phyloP scores from a whole-genome alignment of 2,797 vertebrate species.

The Odontamblyopus lacepedii region DNA sequence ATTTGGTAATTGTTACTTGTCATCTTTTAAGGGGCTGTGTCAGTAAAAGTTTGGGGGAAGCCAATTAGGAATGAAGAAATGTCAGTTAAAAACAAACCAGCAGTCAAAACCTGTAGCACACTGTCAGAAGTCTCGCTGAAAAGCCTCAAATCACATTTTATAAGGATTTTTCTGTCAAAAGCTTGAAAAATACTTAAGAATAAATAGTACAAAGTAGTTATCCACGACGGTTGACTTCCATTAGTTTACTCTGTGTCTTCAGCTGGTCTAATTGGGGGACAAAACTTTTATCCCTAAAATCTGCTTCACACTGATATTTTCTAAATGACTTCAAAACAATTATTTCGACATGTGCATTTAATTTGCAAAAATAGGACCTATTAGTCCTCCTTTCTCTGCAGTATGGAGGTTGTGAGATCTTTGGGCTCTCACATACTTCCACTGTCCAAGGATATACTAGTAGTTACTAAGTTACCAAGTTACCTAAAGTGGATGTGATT shows the following conservation, averaged over 20 bases:
- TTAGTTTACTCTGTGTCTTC: neutral
- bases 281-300: neutral
- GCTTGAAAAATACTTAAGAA: constrained; percentile 3
- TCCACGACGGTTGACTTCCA: neutral
- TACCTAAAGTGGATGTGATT: no score
- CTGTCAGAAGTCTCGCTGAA: constrained; percentile 1
- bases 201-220: neutral
- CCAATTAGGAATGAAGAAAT: constrained; percentile 11
- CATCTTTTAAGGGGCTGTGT: constrained; percentile 21
- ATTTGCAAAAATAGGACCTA: neutral
- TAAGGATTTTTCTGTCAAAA: neutral
- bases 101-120: constrained; percentile 6
- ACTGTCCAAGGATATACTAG: no score
- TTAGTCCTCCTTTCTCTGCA: neutral
- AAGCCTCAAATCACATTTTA: constrained; percentile 1
- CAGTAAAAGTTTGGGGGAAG: constrained; percentile 3
- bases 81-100: constrained; percentile 2
- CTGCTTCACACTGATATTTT: neutral
- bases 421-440: neutral
- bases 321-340: neutral
- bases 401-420: neutral
- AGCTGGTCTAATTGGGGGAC: neutral
- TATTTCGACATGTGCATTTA: neutral
- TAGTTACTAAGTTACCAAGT: no score
- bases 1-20: constrained; percentile 21